Evolutionary conservation across 2,888 invertebrate genomes (phyloP), one percentile per base, ranked within the genome.

Genomic region (Brachypterus glaber): DNA sequence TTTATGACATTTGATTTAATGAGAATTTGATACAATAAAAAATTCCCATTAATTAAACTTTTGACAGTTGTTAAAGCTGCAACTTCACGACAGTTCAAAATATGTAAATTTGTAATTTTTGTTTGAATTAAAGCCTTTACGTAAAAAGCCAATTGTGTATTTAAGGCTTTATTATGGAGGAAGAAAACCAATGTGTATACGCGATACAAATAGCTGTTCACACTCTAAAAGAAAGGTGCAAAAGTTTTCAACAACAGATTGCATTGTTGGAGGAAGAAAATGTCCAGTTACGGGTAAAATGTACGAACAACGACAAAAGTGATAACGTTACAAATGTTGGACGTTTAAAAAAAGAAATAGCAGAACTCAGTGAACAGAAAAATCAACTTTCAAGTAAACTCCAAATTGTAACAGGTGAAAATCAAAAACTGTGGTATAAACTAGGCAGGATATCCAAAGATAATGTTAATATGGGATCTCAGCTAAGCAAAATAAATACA

Each of bases 141-240:
- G n/a, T n/a, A n/a, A n/a, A n/a, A n/a, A n/a, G n/a, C n/a, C n/a
- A n/a, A n/a, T n/a, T n/a, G n/a, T n/a, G n/a, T n/a, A n/a, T n/a
- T n/a, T n/a, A n/a, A n/a, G n/a, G n/a, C n/a, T n/a, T n/a, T n/a
- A n/a, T n/a, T 43, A 62, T 62, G 61, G 61, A 61, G 21, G 62
- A 62, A 40, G 52, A 53, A 25, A 42, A 51, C 29, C 60, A 61
- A 53, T 38, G 63, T 33, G 68, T 75, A 30, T 73, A 74, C 60
- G 82, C 82, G 3, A 67, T 84, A 40, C 77, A 82, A 64, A 71
- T 86, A 40, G 87, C 87, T 2, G 69, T 87, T 41, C 79, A 83
- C 59, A 87, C 85, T 8, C 79, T 88, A 75, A 77, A 83, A 59
- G 87, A 88, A 62, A 70, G 87, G 34, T 88, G 87, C 64, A 74